Conservation (phyloP, 2,888 invertebrate genomes). For the Lepidochitona cinerea region DNA sequence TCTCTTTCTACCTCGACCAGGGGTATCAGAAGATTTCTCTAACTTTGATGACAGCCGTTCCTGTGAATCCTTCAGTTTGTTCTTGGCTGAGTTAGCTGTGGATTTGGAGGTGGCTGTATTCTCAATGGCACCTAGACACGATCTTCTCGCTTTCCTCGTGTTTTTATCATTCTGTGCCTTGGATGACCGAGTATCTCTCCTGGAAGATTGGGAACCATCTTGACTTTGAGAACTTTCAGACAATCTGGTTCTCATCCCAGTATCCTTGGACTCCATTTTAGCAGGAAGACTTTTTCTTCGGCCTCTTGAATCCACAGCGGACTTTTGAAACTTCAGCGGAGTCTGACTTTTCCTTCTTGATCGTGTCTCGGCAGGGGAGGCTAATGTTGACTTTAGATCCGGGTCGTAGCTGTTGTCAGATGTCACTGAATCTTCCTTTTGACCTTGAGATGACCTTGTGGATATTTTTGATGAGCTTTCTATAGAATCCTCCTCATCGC, state of each 20-base stretch:
- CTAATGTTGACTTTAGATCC: conserved; percentile 12
- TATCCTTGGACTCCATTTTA: no score
- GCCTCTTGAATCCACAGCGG: not conserved
- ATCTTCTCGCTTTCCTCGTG: no score
- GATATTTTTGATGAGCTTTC: no score
- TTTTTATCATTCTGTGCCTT: not conserved
- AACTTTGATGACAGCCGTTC: no score
- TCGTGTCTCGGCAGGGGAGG: not conserved
- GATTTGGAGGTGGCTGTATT: no score
- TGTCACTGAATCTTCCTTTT: not conserved
- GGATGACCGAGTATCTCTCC: no score
- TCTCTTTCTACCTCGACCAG: no score
- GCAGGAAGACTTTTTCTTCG: not conserved
- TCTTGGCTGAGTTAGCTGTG: no score
- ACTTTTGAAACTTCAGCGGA: not conserved
- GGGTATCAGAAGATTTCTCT: no score
- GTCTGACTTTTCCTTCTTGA: conserved; percentile 32
- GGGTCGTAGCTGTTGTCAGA: conserved; percentile 9
- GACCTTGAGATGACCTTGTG: not conserved
- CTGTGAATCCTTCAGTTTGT: no score
- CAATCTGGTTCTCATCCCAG: not conserved
- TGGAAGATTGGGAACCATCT: no score
- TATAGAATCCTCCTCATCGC: not conserved
- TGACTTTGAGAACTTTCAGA: not conserved
- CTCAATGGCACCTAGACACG: no score